These are phyloP conservation scores for Matsumyia berberina DNA, from an alignment of 2,888 invertebrate species.

Conservation along the genomic window DNA sequence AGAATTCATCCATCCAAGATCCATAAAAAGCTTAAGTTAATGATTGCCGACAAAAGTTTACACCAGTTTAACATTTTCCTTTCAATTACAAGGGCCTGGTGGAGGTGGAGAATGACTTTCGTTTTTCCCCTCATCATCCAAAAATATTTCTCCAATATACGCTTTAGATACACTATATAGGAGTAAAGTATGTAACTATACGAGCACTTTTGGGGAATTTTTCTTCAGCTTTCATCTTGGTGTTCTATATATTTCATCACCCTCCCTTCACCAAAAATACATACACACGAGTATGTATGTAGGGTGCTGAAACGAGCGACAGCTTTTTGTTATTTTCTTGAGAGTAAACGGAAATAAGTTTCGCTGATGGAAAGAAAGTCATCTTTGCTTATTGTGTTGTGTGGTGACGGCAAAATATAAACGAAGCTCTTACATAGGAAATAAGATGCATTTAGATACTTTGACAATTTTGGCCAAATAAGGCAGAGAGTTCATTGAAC, in stretches of 20 bases:
- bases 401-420: conserved; percentile 15
- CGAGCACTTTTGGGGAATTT: conserved; percentile 41
- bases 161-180: background rate
- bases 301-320: conserved; percentile 46
- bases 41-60: conserved; percentile 50
- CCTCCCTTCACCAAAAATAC: conserved; percentile 17
- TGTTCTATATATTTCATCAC: conserved; percentile 45
- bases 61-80: conserved; percentile 50
- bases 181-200: conserved; percentile 20
- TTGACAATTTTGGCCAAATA: conserved; percentile 47
- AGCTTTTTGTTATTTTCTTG: conserved; percentile 26
- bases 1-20: conserved; percentile 29
- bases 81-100: conserved; percentile 14
- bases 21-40: conserved; percentile 53
- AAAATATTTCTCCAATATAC: background rate
- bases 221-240: conserved; percentile 18
- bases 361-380: conserved; percentile 17
- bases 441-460: conserved; percentile 42
- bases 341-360: conserved; percentile 47
- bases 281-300: too few relatives aligned
- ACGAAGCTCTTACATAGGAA: conserved; percentile 19
- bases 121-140: conserved; percentile 42
- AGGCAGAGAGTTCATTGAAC: conserved; percentile 69
- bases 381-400: conserved; percentile 23
- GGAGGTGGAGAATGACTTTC: conserved; percentile 10